Percentiles rank a stretch among this genome's conserved stretches.
Conservation (phyloP, 2,113 vertebrate species). For the Cyrtonyx montezumae region DNA sequence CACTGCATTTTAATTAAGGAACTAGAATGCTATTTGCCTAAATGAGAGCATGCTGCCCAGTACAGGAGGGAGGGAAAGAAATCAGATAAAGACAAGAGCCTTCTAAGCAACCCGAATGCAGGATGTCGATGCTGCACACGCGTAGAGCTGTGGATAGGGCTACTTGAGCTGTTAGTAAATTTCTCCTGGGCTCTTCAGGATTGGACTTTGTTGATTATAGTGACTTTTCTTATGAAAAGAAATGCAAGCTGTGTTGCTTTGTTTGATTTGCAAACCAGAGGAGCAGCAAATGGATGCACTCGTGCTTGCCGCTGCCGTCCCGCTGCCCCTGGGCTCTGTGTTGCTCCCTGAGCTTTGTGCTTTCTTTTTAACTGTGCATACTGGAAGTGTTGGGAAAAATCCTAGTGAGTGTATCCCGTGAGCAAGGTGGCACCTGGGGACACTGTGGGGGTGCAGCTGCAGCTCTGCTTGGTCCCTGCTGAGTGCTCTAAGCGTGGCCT, state of each 20-base stretch:
- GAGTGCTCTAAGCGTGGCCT: neutral
- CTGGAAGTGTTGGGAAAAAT: neutral
- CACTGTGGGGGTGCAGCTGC: neutral
- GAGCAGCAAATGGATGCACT: neutral
- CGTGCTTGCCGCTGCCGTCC: neutral
- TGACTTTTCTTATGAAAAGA: neutral
- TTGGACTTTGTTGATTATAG: neutral
- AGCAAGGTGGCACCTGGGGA: neutral
- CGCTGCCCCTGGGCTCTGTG: neutral
- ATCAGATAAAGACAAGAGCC: neutral
- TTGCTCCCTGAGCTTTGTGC: neutral
- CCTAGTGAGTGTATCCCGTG: rapidly evolving
- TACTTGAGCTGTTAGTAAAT: neutral
- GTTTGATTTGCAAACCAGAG: neutral
- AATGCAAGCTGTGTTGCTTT: neutral
- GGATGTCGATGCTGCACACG: neutral
- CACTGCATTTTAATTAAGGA: constrained; percentile 57
- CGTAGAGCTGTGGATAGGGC: neutral
- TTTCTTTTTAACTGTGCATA: neutral
- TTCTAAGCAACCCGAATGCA: neutral
- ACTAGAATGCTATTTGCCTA: neutral
- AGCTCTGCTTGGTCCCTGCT: neutral
- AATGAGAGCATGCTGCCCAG: neutral
- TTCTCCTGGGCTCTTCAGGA: neutral
- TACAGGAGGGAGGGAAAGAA: neutral